Evolutionary conservation across 2,113 vertebrate species (phyloP).

Genomic region (Hypomesus transpacificus): DNA sequence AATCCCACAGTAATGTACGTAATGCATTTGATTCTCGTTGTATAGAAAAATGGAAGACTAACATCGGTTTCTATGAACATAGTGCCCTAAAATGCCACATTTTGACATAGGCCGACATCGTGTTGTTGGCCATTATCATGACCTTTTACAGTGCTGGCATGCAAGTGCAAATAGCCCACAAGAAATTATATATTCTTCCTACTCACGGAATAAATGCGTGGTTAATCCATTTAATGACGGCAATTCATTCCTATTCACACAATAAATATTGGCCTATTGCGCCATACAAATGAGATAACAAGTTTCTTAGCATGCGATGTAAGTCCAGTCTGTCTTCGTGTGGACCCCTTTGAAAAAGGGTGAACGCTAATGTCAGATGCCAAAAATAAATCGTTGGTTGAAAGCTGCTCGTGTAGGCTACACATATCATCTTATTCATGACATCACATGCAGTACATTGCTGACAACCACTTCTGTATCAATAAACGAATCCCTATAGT

Average conservation of each 20-base stretch:
- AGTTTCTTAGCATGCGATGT: constrained; percentile 1
- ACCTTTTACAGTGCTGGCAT: constrained; percentile 3
- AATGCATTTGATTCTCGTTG: too few species aligned
- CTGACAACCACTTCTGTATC: too few species aligned
- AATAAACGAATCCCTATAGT: too few species aligned
- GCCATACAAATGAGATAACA: background rate
- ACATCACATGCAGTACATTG: too few species aligned
- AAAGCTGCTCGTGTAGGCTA: constrained; percentile 15
- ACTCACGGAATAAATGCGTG: constrained; percentile 48
- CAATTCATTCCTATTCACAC: constrained; percentile 20
- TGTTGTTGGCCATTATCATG: background rate
- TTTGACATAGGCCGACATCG: too few species aligned
- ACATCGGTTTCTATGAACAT: too few species aligned
- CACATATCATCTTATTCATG: background rate
- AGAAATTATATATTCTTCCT: background rate
- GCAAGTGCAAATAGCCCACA: background rate
- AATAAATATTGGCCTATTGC: background rate
- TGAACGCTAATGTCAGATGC: constrained; percentile 67
- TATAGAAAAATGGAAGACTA: too few species aligned
- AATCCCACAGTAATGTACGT: too few species aligned
- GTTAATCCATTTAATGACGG: constrained; percentile 12
- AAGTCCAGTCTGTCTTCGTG: background rate
- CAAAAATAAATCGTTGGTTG: constrained; percentile 73
- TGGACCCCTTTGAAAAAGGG: constrained; percentile 37
- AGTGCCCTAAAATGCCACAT: too few species aligned